phyloP scores from a whole-genome alignment of 2,888 invertebrate genomes.

The Vesta saturnalis region DNA sequence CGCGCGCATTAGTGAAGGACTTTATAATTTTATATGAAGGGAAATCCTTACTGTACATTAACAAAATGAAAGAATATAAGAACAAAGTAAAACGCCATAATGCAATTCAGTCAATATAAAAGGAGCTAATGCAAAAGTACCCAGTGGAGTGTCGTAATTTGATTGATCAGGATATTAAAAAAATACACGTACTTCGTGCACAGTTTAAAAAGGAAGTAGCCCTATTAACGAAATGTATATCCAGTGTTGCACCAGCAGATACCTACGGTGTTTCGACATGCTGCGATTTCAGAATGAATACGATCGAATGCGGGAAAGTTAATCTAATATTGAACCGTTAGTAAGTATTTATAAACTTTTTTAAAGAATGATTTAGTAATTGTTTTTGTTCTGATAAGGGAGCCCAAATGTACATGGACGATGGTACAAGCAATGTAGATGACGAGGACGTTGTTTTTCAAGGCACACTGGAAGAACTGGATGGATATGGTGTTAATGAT shows the following conservation, averaged over 20 bases:
- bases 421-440: not conserved
- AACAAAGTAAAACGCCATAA: not conserved
- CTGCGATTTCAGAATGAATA: not conserved
- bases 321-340: not conserved
- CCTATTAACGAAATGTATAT: not conserved
- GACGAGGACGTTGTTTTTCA: constrained; percentile 3
- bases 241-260: not conserved
- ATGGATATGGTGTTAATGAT: no score
- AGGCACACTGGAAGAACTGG: not conserved
- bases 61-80: not conserved
- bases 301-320: not conserved
- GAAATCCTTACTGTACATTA: not conserved
- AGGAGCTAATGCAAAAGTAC: not conserved
- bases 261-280: constrained; percentile 4
- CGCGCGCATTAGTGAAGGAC: not conserved
- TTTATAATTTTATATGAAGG: not conserved
- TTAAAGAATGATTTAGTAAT: not conserved
- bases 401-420: not conserved
- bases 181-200: not conserved
- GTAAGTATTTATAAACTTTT: not conserved
- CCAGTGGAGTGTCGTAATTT: not conserved
- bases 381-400: not conserved
- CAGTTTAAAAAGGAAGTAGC: not conserved
- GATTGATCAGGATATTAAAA: not conserved
- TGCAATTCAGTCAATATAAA: not conserved